Conservation (phyloP, 2,113 vertebrate genomes). For the Dromas ardeola region DNA sequence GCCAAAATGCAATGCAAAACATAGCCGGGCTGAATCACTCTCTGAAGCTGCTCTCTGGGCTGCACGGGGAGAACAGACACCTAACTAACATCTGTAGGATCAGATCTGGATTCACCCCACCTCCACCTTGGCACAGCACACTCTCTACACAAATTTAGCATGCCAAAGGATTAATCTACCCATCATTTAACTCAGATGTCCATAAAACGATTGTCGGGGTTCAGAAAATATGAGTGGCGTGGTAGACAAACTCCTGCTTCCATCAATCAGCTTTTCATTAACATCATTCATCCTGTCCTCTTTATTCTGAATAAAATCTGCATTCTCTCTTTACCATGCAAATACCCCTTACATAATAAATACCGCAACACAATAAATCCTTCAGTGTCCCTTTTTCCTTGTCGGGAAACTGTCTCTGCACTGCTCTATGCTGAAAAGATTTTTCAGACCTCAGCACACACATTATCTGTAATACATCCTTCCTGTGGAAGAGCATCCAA, state of each 20-base stretch:
- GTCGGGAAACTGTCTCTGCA: neutral
- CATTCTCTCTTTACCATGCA: slow-evolving; percentile 28
- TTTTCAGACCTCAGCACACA: neutral
- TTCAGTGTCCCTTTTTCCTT: neutral
- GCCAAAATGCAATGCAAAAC: neutral
- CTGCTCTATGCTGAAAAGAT: neutral
- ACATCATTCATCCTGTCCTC: slow-evolving; percentile 10
- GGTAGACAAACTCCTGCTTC: slow-evolving; percentile 35
- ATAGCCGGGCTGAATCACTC: neutral
- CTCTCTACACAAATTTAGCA: neutral
- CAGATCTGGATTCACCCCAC: neutral
- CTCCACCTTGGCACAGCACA: neutral
- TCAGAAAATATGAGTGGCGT: neutral
- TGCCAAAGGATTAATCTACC: neutral
- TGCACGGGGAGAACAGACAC: neutral
- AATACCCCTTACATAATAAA: slow-evolving; percentile 47
- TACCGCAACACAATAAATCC: neutral
- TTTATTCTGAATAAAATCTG: slow-evolving; percentile 5
- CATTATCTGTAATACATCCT: neutral
- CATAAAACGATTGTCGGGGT: neutral
- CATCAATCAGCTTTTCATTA: slow-evolving; percentile 45
- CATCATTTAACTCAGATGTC: slow-evolving; percentile 8
- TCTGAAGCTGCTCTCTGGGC: neutral
- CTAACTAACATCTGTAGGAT: slow-evolving; percentile 1
- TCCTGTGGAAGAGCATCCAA: neutral